Evolutionary conservation across 2,888 invertebrate species (phyloP), one percentile per base, ranked within the genome.

Genomic region (Dilophus febrilis): DNA sequence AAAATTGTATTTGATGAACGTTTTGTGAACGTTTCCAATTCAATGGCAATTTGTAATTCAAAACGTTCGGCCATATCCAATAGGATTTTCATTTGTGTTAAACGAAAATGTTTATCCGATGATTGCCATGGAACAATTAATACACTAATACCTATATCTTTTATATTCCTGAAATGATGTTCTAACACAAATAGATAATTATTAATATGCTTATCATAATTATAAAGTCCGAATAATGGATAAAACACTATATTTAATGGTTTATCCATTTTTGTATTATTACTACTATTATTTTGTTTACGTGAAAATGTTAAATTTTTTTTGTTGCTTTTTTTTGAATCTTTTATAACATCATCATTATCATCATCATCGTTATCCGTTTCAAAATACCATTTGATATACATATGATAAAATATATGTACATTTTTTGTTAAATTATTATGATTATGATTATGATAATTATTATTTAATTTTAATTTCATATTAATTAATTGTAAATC

Each of bases 81-180:
- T 22, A 64, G 44, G 38, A 51, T 50, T 3, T 54, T 50, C 47
- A 70, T 54, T 33, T 67, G 52, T 11, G 59, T 53, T 40, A 64
- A 64, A 2, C 63, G 54, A 22, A 64, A 41, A 6, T 6, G 8
- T 6, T 22, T 22, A n/a, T n/a, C n/a, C n/a, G 61, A 50, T 16
- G 72, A 72, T 45, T 65, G 68, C 74, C 61, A 77, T 22, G 64
- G 71, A 11, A 70, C 62, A 4, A 66, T 63, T 3, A 73, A 49
- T 10, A 74, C 73, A 30, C 74, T 74, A 44, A 73, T 65, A 38
- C 74, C 72, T 36, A 71, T 64, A 34, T 61, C 63, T 35, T 64
- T 61, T 12, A 77, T 65, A 54, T 72, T 70, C 46, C 65, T 58
- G 65, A 77, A 72, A 48, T 77, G 77, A 38, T 64, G 57, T 18